Percentiles rank a stretch among this genome's conserved stretches.
Evolutionary conservation across 2,888 invertebrate genomes (phyloP).

Genomic region (Cheilosia variabilis): DNA sequence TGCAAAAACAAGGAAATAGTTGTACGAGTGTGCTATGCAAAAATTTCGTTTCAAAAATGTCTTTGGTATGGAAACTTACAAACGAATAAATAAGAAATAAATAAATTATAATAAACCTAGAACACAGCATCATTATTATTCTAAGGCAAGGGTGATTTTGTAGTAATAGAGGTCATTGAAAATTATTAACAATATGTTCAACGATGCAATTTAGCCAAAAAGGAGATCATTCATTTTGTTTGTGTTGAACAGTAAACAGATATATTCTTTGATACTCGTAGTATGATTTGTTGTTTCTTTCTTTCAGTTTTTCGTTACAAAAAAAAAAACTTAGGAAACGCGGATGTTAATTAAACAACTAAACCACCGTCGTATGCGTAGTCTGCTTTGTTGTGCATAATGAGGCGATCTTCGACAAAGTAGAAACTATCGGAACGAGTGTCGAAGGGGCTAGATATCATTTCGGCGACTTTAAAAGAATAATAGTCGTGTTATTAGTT

Average conservation of each 20-base stretch:
- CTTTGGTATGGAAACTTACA: constrained; percentile 40
- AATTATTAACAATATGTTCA: constrained; percentile 52
- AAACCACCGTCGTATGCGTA: constrained; percentile 96
- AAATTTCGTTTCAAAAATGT: constrained; percentile 22
- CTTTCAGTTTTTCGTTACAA: constrained; percentile 66
- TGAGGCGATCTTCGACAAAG: constrained; percentile 97
- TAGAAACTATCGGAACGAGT: constrained; percentile 99
- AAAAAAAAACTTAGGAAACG: constrained; percentile 68
- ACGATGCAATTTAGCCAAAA: constrained; percentile 57
- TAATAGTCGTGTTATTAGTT: constrained; percentile 27
- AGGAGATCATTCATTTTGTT: constrained; percentile 49
- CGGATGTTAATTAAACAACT: constrained; percentile 79
- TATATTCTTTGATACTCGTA: constrained; percentile 65
- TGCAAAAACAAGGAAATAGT: constrained; percentile 26
- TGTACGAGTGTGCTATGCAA: constrained; percentile 50
- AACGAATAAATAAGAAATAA: constrained; percentile 30
- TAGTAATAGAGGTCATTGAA: constrained; percentile 31
- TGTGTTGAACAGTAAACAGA: constrained; percentile 57
- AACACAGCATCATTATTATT: constrained; percentile 58
- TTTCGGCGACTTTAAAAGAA: constrained; percentile 93
- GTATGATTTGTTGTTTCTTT: constrained; percentile 55
- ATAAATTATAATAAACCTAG: constrained; percentile 30
- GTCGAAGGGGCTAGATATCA: constrained; percentile 98
- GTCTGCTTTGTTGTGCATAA: constrained; percentile 99
- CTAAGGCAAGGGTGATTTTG: constrained; percentile 72